phyloP scores from a whole-genome alignment of 2,797 vertebrate genomes.

The Sebastes miniatus region DNA sequence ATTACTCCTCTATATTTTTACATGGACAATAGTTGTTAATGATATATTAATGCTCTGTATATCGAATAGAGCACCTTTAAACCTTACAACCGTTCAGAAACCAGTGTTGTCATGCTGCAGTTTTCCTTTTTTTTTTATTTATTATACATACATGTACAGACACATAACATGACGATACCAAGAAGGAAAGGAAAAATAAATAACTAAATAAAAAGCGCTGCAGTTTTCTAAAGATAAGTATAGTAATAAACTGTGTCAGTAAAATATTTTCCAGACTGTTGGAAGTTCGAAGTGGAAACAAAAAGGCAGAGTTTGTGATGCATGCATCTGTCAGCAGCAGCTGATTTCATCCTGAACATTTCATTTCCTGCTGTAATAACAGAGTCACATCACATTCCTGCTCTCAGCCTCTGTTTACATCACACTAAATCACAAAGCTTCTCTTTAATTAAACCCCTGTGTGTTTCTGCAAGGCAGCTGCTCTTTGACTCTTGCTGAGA shows the following conservation, averaged over 20 bases:
- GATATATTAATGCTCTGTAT: no score
- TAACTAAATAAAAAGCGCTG: not conserved
- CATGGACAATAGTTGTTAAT: no score
- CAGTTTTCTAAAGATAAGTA: not conserved
- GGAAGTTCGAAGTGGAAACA: not conserved
- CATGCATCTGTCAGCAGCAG: not conserved
- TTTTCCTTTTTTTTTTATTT: not conserved
- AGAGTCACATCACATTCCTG: conserved; percentile 34
- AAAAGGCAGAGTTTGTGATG: conserved; percentile 17
- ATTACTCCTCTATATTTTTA: no score
- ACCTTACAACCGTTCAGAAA: not conserved
- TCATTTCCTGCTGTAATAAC: conserved; percentile 55
- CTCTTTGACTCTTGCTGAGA: not conserved
- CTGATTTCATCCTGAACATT: not conserved
- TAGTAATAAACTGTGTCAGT: not conserved
- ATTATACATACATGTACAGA: no score
- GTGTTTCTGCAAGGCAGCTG: not conserved
- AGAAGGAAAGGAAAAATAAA: no score
- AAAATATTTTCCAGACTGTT: not conserved
- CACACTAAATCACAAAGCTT: conserved; percentile 16
- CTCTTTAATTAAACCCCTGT: conserved; percentile 19
- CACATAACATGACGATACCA: no score
- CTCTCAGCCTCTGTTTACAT: conserved; percentile 9
- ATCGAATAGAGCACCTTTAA: not conserved
- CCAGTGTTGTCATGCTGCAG: not conserved